Percentiles rank a stretch among this genome's conserved stretches.
These are phyloP conservation scores for Simalia tracyae DNA, from an alignment of 2,797 vertebrate species.

Conservation along the genomic window DNA sequence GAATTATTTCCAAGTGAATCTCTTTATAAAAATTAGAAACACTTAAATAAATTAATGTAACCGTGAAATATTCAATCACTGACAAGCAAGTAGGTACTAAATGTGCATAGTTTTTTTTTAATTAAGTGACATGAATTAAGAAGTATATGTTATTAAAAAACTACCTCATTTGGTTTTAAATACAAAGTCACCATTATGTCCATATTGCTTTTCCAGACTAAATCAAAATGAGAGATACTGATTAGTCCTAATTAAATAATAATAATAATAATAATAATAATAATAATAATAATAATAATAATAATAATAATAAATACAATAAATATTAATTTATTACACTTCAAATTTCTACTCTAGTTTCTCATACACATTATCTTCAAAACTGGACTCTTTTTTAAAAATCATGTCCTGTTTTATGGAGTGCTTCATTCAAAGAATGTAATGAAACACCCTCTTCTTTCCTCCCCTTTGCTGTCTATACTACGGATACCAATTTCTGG, in stretches of 20 bases:
- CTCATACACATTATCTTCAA: neutral
- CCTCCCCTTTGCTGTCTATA: neutral
- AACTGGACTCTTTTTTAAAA: neutral
- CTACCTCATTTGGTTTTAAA: neutral
- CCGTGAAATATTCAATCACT: conserved; percentile 33
- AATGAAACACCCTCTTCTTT: neutral
- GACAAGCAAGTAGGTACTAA: conserved; percentile 21
- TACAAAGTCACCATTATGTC: neutral
- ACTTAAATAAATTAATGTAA: conserved; percentile 50
- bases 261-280: neutral
- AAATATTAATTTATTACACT: neutral
- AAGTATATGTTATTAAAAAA: neutral
- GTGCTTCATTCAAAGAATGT: neutral
- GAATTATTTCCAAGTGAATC: conserved; percentile 38
- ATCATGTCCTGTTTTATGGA: neutral
- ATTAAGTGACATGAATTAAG: neutral
- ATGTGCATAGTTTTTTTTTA: neutral
- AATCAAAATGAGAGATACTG: conserved; percentile 44
- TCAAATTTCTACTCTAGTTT: conserved; percentile 24
- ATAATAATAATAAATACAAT: too few relatives aligned
- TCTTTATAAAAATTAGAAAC: conserved; percentile 35
- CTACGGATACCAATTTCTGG: neutral
- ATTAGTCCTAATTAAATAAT: conserved; percentile 12
- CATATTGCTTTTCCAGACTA: conserved; percentile 15
- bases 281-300: too few relatives aligned